Evolutionary conservation across 2,113 vertebrate species (phyloP), one percentile per base, ranked within the genome.

Genomic region (Corythornis vintsioides): DNA sequence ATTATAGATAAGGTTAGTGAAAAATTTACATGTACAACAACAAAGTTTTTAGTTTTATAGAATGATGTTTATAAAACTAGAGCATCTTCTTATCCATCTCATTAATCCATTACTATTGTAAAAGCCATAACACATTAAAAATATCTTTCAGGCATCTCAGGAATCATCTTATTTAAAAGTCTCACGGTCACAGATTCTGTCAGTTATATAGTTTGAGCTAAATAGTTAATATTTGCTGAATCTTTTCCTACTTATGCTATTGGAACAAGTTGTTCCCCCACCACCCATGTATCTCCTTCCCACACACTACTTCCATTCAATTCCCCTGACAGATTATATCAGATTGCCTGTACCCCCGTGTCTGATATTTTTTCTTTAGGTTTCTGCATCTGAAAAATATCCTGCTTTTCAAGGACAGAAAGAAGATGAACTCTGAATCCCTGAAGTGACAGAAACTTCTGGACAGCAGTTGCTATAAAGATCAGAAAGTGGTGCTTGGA

Each of bases 261-360:
- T 90, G 65, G 81, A 93, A 96, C 66, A 93, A 84, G 26, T 78
- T 94, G 83, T 92, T 93, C 89, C 81, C 83, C 84, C 66, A 75
- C 74, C 81, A 86, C 61, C 81, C 86, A 86, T 93, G 18, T 84
- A 79, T 84, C 72, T 89, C 25, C 86, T 81, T 92, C 83, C 93
- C 79, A 94, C 89, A 86, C 66, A 15, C 57, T 67, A 35, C 50
- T 93, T 86, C 73, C 89, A 90, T 93, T 92, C 77, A 79, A 43
- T 82, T 91, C 55, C 55, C 45, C 70, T 84, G 74, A 91, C 47
- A 84, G 75, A 89, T 20, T 73, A 67, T 70, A 85, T 94, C 84
- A 93, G 61, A 89, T 75, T 84, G 24, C 53, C 65, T 19, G 13
- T 67, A 78, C 8, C 70, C 53, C 61, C 56, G 13, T 60, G 57